phyloP scores from a whole-genome alignment of 2,797 vertebrate species.

The Gymnocypris eckloni region DNA sequence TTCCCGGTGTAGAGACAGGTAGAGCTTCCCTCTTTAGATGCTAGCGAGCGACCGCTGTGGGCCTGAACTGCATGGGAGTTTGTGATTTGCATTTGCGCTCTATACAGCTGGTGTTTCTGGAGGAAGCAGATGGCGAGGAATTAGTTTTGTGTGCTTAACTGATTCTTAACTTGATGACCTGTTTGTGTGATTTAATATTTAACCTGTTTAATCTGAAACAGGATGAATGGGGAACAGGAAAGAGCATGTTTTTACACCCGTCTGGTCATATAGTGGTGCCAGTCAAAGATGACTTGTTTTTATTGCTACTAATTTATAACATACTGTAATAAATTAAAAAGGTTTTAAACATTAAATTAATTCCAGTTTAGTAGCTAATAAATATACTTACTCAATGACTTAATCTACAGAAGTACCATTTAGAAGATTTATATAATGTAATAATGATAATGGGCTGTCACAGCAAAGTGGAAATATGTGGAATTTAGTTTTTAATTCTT shows the following conservation, averaged over 20 bases:
- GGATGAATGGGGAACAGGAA: constrained; percentile 5
- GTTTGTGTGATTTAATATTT: constrained; percentile 14
- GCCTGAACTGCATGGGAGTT: not conserved
- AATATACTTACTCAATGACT: not conserved
- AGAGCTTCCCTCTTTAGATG: constrained; percentile 60
- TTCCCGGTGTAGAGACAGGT: constrained; percentile 87
- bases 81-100: not conserved
- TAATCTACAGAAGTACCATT: not conserved
- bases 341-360: not conserved
- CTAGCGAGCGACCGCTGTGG: constrained; percentile 3
- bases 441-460: too few relatives aligned
- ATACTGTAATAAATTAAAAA: not conserved
- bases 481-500: not conserved
- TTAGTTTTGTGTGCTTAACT: not conserved
- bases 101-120: constrained; percentile 9
- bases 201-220: not conserved
- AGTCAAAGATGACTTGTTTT: too few relatives aligned
- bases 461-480: not conserved
- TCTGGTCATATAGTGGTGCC: not conserved
- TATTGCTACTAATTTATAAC: not conserved
- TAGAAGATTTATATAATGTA: not conserved
- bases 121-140: not conserved
- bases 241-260: not conserved
- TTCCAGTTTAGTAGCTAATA: not conserved
- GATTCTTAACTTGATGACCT: not conserved